Percentiles rank a stretch among this genome's conserved stretches.
Conservation (phyloP, 2,888 invertebrate genomes). For the Prosopocoilus inquinatus region DNA sequence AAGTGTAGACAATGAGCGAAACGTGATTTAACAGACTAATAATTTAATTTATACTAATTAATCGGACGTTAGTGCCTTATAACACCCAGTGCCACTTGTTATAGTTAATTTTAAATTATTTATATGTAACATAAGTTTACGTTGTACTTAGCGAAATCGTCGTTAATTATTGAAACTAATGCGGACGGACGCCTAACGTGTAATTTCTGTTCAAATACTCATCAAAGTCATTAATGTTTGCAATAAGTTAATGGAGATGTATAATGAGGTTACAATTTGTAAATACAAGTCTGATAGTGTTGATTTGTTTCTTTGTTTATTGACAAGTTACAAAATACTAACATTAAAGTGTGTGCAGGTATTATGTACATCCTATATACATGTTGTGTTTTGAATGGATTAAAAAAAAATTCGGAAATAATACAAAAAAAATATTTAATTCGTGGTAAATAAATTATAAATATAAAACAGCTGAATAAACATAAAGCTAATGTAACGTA, state of each 20-base stretch:
- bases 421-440: no score
- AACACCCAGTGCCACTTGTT: conserved; percentile 5
- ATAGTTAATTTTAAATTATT: conserved; percentile 5
- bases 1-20: not conserved
- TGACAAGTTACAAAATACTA: not conserved
- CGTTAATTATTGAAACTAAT: no score
- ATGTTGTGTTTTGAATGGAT: no score
- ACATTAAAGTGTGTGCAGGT: no score
- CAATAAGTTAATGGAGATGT: conserved; percentile 5
- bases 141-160: no score
- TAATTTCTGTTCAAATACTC: not conserved
- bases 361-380: no score
- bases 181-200: not conserved
- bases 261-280: conserved; percentile 11
- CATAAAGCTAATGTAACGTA: no score
- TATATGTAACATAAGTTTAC: no score
- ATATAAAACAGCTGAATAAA: no score
- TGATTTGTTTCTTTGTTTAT: not conserved
- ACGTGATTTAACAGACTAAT: conserved; percentile 12
- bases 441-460: no score
- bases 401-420: no score
- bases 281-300: conserved; percentile 11
- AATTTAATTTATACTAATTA: conserved; percentile 12
- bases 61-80: conserved; percentile 7
- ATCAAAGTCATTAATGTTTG: not conserved